These are phyloP conservation scores for Aplocera efformata DNA, from an alignment of 2,888 invertebrate species.

Conservation along the genomic window DNA sequence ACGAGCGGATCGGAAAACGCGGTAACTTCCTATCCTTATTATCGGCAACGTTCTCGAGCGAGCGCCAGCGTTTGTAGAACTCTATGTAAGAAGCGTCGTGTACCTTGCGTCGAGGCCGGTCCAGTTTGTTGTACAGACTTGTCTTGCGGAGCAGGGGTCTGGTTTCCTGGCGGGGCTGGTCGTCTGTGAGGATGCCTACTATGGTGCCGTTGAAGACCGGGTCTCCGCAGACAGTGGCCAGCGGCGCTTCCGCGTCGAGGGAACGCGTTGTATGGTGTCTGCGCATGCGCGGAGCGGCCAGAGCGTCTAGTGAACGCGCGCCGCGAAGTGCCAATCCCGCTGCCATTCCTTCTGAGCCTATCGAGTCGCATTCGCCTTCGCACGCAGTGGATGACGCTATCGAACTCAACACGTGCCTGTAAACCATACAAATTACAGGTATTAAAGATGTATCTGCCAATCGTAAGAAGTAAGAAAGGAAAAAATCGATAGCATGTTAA, in stretches of 20 bases:
- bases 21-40: slow-evolving; percentile 79
- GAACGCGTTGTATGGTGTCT: slow-evolving; percentile 58
- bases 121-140: slow-evolving; percentile 60
- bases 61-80: slow-evolving; percentile 87
- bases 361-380: slow-evolving; percentile 49
- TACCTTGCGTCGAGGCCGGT: slow-evolving; percentile 59
- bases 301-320: slow-evolving; percentile 53
- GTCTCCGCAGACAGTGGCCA: slow-evolving; percentile 60
- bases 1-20: slow-evolving; percentile 84
- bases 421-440: slow-evolving; percentile 6
- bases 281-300: slow-evolving; percentile 43
- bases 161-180: slow-evolving; percentile 53
- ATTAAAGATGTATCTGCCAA: too few relatives aligned
- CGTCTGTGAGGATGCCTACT: slow-evolving; percentile 59
- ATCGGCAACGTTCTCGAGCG: slow-evolving; percentile 84
- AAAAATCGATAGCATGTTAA: too few relatives aligned
- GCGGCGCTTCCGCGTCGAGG: slow-evolving; percentile 53
- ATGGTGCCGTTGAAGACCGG: slow-evolving; percentile 70
- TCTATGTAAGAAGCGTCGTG: slow-evolving; percentile 70
- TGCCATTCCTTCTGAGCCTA: slow-evolving; percentile 32
- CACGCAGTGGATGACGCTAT: slow-evolving; percentile 84
- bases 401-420: slow-evolving; percentile 81
- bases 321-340: slow-evolving; percentile 44
- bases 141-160: slow-evolving; percentile 73
- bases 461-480: too few relatives aligned